Evolutionary conservation across 2,888 invertebrate species (phyloP), one percentile per base, ranked within the genome.

Genomic region (Dolichopus griseipennis): DNA sequence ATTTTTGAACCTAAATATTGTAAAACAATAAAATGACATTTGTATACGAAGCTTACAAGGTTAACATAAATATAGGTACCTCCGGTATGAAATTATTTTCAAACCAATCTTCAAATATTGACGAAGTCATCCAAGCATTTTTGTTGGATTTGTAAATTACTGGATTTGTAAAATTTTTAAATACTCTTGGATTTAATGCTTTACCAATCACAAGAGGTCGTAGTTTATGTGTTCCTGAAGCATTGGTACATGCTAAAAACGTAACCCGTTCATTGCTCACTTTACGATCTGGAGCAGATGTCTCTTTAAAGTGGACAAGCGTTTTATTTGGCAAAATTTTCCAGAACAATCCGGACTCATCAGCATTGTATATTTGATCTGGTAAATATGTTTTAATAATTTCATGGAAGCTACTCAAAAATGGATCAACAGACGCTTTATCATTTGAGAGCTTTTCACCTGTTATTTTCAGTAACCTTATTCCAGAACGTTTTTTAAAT

Each of bases 211-310:
- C 68, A 20, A 74, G 67, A 18, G 71, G 69, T 65, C 66, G 69
- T 10, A 73, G 37, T 70, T 75, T 74, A 68, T 74, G 72, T 34
- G 67, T 61, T 27, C 73, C 74, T 21, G 71, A 69, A 34, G 71
- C 71, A 69, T 74, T 73, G 10, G 70, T 66, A 65, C 73, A 73
- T 18, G 70, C 68, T 20, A 73, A 64, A 65, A 74, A 71, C 12
- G 68, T 71, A 41, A 73, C 22, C 61, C 71, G 67, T 67, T 74
- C 71, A 41, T 71, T 71, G 27, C 64, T 67, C n/a, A 61, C 22
- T 65, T 70, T 70, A 21, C 70, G 37, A 27, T 63, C 68, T 18
- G 65, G 61, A 21, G 66, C 66, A 15, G 21, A 20, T n/a, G 64
- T 69, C 64, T 69, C 69, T 61, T 34, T 63, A 2, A 34, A 10